phyloP scores from a whole-genome alignment of 35 echinoderm and acorn worm species.

The Hemicentrotus pulcherrimus region DNA sequence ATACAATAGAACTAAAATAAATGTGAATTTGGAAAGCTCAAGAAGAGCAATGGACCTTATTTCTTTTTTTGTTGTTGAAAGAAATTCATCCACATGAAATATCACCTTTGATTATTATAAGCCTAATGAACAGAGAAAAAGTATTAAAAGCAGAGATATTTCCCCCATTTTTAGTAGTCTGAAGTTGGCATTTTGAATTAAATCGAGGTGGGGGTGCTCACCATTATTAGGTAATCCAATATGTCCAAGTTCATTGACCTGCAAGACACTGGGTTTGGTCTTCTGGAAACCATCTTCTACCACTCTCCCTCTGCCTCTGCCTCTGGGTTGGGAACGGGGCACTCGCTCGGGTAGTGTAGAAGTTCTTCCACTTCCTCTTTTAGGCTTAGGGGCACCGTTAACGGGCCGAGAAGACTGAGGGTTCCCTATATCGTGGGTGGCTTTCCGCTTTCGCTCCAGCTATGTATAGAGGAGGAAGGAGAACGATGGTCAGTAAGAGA shows the following conservation, averaged over 20 bases:
- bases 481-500: not conserved
- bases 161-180: too few species aligned
- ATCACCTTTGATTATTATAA: too few species aligned
- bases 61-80: too few species aligned
- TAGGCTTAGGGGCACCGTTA: not conserved
- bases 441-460: not conserved
- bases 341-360: not conserved
- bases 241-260: not conserved
- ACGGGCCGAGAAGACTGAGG: not conserved
- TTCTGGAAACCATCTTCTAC: not conserved
- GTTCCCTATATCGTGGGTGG: not conserved
- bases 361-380: not conserved
- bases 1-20: too few species aligned
- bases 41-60: too few species aligned
- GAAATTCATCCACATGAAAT: too few species aligned
- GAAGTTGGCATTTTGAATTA: too few species aligned
- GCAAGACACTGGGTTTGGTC: not conserved
- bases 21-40: too few species aligned
- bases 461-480: not conserved
- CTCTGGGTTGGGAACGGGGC: not conserved
- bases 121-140: too few species aligned
- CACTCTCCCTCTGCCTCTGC: conserved; percentile 25
- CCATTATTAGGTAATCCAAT: not conserved
- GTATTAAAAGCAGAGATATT: too few species aligned
- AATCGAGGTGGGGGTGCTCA: not conserved